phyloP scores from a whole-genome alignment of 2,113 vertebrate genomes.

The Egretta garzetta region DNA sequence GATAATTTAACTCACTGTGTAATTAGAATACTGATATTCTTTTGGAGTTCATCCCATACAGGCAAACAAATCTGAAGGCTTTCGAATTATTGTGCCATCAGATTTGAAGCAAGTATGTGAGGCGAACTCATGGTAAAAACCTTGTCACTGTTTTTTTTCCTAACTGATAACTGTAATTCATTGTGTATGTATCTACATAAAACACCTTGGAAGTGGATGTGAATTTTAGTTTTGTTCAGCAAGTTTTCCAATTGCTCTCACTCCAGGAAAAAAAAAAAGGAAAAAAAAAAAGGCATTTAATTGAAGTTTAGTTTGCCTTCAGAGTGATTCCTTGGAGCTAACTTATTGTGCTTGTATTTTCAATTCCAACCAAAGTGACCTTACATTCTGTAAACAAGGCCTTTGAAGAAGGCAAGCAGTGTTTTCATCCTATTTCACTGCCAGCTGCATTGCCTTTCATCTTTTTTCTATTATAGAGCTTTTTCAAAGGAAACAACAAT shows the following conservation, averaged over 20 bases:
- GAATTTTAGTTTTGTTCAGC: not conserved
- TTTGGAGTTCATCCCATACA: not conserved
- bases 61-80: not conserved
- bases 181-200: not conserved
- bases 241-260: not conserved
- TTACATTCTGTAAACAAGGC: conserved; percentile 44
- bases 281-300: not conserved
- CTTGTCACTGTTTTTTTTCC: not conserved
- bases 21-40: conserved; percentile 32
- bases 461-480: not conserved
- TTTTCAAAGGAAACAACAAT: conserved; percentile 26
- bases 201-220: conserved; percentile 5
- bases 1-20: not conserved
- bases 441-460: conserved; percentile 31
- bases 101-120: not conserved
- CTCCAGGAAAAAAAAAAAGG: not conserved
- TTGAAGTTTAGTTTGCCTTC: conserved; percentile 13
- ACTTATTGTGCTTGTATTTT: conserved; percentile 13
- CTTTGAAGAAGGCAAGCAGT: conserved; percentile 18
- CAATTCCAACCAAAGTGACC: conserved; percentile 23
- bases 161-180: not conserved
- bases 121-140: not conserved
- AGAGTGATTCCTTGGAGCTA: not conserved
- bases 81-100: not conserved
- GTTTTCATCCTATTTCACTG: conserved; percentile 9